Conservation (phyloP, 2,797 vertebrate genomes). For the Artibeus lituratus region DNA sequence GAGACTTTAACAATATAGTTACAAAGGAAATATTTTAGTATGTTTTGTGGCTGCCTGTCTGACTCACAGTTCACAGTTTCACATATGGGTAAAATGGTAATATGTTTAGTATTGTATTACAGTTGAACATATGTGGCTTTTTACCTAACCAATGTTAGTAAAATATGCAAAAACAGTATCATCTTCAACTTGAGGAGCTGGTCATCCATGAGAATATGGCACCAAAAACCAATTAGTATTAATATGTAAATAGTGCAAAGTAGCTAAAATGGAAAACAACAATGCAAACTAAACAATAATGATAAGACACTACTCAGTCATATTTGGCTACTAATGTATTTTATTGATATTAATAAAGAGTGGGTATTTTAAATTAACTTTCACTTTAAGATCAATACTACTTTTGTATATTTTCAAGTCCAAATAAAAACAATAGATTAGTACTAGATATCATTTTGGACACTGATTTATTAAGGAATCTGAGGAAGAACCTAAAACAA, state of each 20-base stretch:
- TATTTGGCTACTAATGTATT: background rate
- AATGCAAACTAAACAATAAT: background rate
- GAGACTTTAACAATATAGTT: background rate
- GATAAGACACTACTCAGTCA: background rate
- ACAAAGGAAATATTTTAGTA: background rate
- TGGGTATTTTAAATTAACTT: constrained; percentile 26
- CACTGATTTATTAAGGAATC: constrained; percentile 4
- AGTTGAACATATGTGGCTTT: background rate
- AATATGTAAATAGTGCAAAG: background rate
- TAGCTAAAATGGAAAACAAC: background rate
- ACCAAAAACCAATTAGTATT: background rate
- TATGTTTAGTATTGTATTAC: background rate
- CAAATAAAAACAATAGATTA: constrained; percentile 68
- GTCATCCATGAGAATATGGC: background rate
- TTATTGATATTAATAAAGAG: background rate
- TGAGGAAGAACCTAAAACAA: background rate
- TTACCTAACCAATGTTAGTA: constrained; percentile 21
- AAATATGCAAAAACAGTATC: background rate
- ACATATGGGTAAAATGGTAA: background rate
- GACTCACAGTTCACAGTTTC: background rate
- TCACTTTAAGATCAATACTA: background rate
- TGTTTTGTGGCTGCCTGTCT: background rate
- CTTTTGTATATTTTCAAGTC: constrained; percentile 18
- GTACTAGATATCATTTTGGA: background rate
- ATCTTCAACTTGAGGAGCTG: background rate